phyloP scores from a whole-genome alignment of 2,797 vertebrate species.

The Poecilia velifera region DNA sequence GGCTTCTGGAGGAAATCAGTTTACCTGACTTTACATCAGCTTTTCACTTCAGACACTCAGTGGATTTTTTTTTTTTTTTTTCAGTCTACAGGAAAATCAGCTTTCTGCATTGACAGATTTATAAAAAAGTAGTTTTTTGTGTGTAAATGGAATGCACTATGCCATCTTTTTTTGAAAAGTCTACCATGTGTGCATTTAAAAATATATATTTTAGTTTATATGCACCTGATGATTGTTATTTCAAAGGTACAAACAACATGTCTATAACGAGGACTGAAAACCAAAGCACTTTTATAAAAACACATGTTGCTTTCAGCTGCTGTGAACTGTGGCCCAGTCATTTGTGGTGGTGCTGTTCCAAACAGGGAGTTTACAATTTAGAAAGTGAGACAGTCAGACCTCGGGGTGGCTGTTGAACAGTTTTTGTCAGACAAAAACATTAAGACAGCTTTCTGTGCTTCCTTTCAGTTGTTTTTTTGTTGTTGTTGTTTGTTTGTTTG shows the following conservation, averaged over 20 bases:
- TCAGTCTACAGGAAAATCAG: slow-evolving; percentile 17
- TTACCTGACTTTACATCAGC: background rate
- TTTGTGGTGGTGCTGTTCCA: slow-evolving; percentile 21
- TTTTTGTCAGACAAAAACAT: slow-evolving; percentile 18
- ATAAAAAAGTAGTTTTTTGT: slow-evolving; percentile 17
- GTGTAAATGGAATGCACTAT: background rate
- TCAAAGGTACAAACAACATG: slow-evolving; percentile 37
- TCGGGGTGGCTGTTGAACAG: slow-evolving; percentile 19
- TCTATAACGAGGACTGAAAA: slow-evolving; percentile 42
- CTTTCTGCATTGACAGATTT: slow-evolving; percentile 28
- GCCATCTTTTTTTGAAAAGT: slow-evolving; percentile 19
- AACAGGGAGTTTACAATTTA: slow-evolving; percentile 15
- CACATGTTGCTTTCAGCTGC: slow-evolving; percentile 34
- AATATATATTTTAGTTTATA: slow-evolving; percentile 10
- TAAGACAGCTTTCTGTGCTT: slow-evolving; percentile 11
- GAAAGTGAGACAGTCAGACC: slow-evolving; percentile 29
- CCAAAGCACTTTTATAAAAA: slow-evolving; percentile 57
- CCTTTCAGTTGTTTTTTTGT: background rate
- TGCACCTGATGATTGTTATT: slow-evolving; percentile 19
- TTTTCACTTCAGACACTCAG: slow-evolving; percentile 16
- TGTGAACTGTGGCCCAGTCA: slow-evolving; percentile 44
- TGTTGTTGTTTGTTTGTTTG: no score
- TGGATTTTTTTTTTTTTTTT: background rate
- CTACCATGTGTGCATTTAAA: slow-evolving; percentile 21
- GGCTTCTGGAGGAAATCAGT: slow-evolving; percentile 6